Evolutionary conservation across 2,888 invertebrate genomes (phyloP).

Genomic region (Ethmia dodecea): DNA sequence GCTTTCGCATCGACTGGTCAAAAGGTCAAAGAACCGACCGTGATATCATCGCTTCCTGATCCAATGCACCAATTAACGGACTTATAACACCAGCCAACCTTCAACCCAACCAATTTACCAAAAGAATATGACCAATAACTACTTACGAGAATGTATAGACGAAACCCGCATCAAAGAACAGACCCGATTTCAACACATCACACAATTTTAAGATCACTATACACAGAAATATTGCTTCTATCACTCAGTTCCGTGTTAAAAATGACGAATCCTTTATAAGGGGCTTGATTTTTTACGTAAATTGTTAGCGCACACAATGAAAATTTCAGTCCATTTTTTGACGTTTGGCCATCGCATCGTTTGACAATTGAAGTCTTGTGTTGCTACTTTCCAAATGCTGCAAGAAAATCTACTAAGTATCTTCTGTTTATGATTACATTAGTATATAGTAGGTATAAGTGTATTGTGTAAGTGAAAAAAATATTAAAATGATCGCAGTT

Average conservation of each 20-base stretch:
- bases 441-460: slow-evolving; percentile 6
- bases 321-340: slow-evolving; percentile 50
- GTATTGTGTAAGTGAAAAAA: background rate
- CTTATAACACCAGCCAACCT: slow-evolving; percentile 23
- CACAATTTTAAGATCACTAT: slow-evolving; percentile 29
- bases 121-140: slow-evolving; percentile 13
- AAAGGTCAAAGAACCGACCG: slow-evolving; percentile 44
- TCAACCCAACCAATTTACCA: slow-evolving; percentile 9
- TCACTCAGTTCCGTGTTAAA: slow-evolving; percentile 27
- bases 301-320: slow-evolving; percentile 34
- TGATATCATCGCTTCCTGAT: slow-evolving; percentile 63
- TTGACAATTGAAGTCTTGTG: too few species aligned
- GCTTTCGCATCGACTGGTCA: slow-evolving; percentile 28
- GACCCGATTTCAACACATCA: slow-evolving; percentile 26
- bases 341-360: slow-evolving; percentile 36
- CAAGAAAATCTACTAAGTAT: slow-evolving; percentile 6
- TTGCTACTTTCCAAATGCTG: slow-evolving; percentile 12
- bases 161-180: slow-evolving; percentile 28
- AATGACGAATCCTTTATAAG: slow-evolving; percentile 28
- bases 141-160: slow-evolving; percentile 31
- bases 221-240: slow-evolving; percentile 25
- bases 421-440: too few species aligned
- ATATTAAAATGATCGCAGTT: background rate
- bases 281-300: slow-evolving; percentile 44
- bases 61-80: slow-evolving; percentile 40